Base-by-base conservation (phyloP, 2,888 invertebrate species). In the Philereme vetulata region DNA sequence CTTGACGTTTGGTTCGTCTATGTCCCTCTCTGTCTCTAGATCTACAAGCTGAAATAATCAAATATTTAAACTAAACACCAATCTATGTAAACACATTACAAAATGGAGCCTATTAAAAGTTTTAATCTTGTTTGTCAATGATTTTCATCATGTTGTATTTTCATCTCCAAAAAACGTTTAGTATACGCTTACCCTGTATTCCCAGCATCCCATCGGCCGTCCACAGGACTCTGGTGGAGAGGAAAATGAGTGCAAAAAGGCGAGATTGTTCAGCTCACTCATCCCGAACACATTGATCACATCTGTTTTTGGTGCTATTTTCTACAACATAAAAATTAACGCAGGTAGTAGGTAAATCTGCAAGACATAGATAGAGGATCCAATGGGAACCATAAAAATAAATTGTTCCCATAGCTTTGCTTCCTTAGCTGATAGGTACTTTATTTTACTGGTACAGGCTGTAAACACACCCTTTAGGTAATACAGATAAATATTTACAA, bases 221-320 rank as follows among this genome's bases (percentile, higher is more conserved):
- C 86, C 86, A 51, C 76, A 76, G 0, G 81, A 77, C 0, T 78
- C 76, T 0, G 75, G 69, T 0, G 76, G 75, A 4, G 60, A 60
- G 1, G 55, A 56, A 0, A 72, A 62, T 5, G 57, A 55, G 5
- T 79, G 77, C 5, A 70, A 55, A 32, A 86, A 81, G 0, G 60
- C 78, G 0, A 83, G 2, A 2, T 79, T 74, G 3, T 77, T 69
- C n/a, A 83, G 47, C 68, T 90, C 90, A 35, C 84, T 86, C 80
- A 88, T 83, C 2, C 90, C 92, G 52, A 80, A 90, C 0, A 66
- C 68, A 43, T 82, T 78, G 0, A 68, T 21, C 0, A 87, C 77
- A 38, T 81, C 76, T 0, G 84, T 79, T 6, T 74, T 62, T 35
- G 86, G 85, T 4, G 81, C 66, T n/a, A 82, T 34, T 44, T 59